A percentile compares a stretch with the other conserved stretches of the same genome.
Evolutionary conservation across 2,888 invertebrate species (phyloP).

Genomic region (Zhengitettix transpicula): DNA sequence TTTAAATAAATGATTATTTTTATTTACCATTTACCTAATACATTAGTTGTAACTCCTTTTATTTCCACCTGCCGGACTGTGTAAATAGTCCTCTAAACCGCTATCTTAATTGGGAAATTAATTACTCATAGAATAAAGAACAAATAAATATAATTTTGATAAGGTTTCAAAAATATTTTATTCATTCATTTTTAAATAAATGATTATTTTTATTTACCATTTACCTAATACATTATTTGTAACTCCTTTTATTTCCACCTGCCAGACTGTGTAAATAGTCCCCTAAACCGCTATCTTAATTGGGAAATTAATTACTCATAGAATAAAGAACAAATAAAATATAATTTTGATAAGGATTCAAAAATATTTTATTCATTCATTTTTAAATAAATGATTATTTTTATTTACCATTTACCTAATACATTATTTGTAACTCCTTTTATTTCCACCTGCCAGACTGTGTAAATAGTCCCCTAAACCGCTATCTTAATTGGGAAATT

Average conservation of each 20-base stretch:
- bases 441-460: slow-evolving; percentile 68
- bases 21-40: neutral
- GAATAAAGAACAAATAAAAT: too few relatives aligned
- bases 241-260: slow-evolving; percentile 45
- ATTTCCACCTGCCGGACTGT: slow-evolving; percentile 79
- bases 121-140: too few relatives aligned
- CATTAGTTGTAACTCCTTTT: neutral
- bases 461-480: too few relatives aligned
- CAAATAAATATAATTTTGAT: too few relatives aligned
- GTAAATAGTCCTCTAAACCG: too few relatives aligned
- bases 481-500: too few relatives aligned
- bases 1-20: neutral
- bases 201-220: neutral
- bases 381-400: neutral
- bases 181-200: neutral
- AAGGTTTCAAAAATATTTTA: too few relatives aligned
- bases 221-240: neutral
- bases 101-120: too few relatives aligned
- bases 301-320: too few relatives aligned
- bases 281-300: too few relatives aligned
- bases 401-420: neutral
- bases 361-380: too few relatives aligned
- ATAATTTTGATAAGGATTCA: too few relatives aligned
- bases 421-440: neutral
- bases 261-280: slow-evolving; percentile 89